phyloP scores from a whole-genome alignment of 2,797 vertebrate genomes.

The Neoniphon sammara region DNA sequence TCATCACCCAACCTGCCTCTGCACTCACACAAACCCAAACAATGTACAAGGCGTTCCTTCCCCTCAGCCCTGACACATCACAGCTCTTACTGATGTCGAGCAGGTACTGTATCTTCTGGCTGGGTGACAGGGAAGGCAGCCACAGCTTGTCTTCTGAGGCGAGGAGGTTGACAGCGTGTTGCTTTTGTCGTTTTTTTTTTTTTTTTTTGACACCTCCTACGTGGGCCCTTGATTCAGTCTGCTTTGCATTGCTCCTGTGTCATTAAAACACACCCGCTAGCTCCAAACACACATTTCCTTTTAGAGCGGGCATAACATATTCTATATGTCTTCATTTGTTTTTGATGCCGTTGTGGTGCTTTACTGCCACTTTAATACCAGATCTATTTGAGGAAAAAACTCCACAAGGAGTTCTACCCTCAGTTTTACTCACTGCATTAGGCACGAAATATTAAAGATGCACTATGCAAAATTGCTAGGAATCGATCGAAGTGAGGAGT shows the following conservation, averaged over 20 bases:
- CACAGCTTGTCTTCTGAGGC: conserved; percentile 20
- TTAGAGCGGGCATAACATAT: neutral
- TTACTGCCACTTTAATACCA: neutral
- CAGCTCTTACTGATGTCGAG: conserved; percentile 39
- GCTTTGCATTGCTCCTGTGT: neutral
- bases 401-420: neutral
- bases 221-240: neutral
- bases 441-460: neutral
- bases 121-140: conserved; percentile 1
- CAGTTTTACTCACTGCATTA: neutral
- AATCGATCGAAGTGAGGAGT: too few relatives aligned
- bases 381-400: neutral
- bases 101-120: conserved; percentile 4
- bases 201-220: conserved; percentile 9
- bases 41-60: neutral
- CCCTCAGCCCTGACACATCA: conserved; percentile 5
- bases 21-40: neutral
- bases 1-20: neutral
- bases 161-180: neutral
- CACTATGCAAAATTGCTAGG: too few relatives aligned
- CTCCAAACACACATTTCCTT: neutral
- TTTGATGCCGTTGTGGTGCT: neutral
- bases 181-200: conserved; percentile 13
- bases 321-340: conserved; percentile 4
- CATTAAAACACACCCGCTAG: conserved; percentile 11